phyloP scores from a whole-genome alignment of 2,113 vertebrate genomes.

The Vidua macroura region DNA sequence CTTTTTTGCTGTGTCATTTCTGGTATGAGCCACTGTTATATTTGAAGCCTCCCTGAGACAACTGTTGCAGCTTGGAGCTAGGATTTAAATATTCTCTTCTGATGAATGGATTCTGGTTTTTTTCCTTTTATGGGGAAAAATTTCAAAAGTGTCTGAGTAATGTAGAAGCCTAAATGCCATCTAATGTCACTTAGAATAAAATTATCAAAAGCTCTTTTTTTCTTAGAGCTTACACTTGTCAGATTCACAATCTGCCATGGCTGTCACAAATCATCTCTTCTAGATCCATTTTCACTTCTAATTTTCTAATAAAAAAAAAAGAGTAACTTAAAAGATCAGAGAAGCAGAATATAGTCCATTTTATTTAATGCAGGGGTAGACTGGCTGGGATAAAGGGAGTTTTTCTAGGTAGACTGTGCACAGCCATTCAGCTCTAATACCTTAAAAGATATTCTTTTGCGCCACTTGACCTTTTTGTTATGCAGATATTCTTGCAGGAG shows the following conservation, averaged over 20 bases:
- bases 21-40: not conserved
- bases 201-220: slow-evolving; percentile 62
- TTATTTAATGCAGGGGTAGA: not conserved
- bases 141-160: slow-evolving; percentile 33
- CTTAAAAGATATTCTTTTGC: slow-evolving; percentile 30
- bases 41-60: not conserved
- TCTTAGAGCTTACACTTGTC: slow-evolving; percentile 58
- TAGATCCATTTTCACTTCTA: slow-evolving; percentile 47
- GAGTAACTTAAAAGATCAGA: slow-evolving; percentile 1
- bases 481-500: slow-evolving; percentile 56
- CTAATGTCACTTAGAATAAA: slow-evolving; percentile 49
- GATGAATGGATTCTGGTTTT: slow-evolving; percentile 29
- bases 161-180: slow-evolving; percentile 30
- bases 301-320: slow-evolving; percentile 37
- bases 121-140: slow-evolving; percentile 31
- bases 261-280: slow-evolving; percentile 54
- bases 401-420: not conserved
- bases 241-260: slow-evolving; percentile 49
- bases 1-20: slow-evolving; percentile 36
- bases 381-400: not conserved
- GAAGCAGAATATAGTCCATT: not conserved
- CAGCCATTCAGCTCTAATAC: not conserved
- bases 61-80: not conserved
- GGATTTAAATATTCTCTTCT: slow-evolving; percentile 29
- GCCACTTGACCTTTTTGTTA: slow-evolving; percentile 65